phyloP scores from a whole-genome alignment of 2,113 vertebrate species.

The Syngnathus scovelli region DNA sequence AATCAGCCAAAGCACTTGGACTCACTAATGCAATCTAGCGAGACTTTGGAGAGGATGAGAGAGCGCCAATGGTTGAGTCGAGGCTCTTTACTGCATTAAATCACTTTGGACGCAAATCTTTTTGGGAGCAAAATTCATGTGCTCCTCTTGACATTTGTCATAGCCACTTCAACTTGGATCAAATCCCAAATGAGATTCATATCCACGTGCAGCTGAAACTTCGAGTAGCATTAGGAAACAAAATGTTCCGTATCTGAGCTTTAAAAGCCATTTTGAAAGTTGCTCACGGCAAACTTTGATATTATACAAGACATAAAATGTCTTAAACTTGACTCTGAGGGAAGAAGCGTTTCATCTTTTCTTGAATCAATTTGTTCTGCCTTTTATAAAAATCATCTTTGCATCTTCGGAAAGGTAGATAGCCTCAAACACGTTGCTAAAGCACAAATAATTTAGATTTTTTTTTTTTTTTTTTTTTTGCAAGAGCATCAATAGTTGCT shows the following conservation, averaged over 20 bases:
- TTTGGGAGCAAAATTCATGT: conserved; percentile 23
- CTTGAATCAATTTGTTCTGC: too few relatives aligned
- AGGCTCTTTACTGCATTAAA: conserved; percentile 18
- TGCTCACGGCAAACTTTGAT: neutral
- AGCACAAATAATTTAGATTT: too few relatives aligned
- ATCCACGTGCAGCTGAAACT: neutral
- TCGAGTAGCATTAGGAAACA: neutral
- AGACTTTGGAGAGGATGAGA: conserved; percentile 22
- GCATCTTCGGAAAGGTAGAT: too few relatives aligned
- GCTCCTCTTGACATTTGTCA: conserved; percentile 16
- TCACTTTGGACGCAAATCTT: conserved; percentile 11
- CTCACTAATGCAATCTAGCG: conserved; percentile 28
- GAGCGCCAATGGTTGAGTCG: conserved; percentile 25
- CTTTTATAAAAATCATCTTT: too few relatives aligned
- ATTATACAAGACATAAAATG: neutral
- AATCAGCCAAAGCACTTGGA: conserved; percentile 38
- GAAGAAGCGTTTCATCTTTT: too few relatives aligned
- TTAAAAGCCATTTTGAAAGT: neutral
- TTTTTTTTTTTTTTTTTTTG: too few relatives aligned
- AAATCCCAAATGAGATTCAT: conserved; percentile 1
- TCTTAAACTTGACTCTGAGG: too few relatives aligned
- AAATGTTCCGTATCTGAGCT: neutral
- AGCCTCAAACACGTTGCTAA: too few relatives aligned
- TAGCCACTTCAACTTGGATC: conserved; percentile 6
- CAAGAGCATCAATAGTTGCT: too few relatives aligned